Percentiles rank a stretch among this genome's conserved stretches.
These are phyloP conservation scores for Podarcis raffonei DNA, from an alignment of 2,113 vertebrate genomes.

Conservation along the genomic window DNA sequence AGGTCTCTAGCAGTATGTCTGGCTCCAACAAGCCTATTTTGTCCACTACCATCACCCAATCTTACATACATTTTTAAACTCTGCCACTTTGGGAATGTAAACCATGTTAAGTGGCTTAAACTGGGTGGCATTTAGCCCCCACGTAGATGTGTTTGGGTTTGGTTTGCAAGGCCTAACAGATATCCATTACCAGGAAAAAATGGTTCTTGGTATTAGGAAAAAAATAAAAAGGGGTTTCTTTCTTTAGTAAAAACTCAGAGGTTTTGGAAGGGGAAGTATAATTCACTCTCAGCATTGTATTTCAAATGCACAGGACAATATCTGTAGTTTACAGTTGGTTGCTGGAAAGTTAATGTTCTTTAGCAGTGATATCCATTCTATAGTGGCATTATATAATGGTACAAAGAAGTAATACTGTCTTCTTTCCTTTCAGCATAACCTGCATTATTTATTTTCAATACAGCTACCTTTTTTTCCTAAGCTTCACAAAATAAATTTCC, in stretches of 20 bases:
- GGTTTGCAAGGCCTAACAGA: background rate
- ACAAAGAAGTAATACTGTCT: slow-evolving; percentile 24
- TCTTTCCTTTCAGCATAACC: slow-evolving; percentile 36
- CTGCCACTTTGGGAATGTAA: background rate
- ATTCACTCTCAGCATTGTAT: slow-evolving; percentile 12
- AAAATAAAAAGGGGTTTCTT: too few relatives aligned
- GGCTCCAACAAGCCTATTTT: background rate
- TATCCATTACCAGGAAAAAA: too few relatives aligned
- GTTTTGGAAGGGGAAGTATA: slow-evolving; percentile 2
- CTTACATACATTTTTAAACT: background rate
- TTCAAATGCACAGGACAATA: slow-evolving; percentile 22
- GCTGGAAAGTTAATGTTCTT: slow-evolving; percentile 50
- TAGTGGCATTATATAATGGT: background rate
- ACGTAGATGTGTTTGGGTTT: background rate
- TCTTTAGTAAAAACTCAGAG: slow-evolving; percentile 3
- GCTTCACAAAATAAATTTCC: background rate
- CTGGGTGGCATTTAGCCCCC: background rate
- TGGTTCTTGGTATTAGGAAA: too few relatives aligned
- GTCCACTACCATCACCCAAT: background rate
- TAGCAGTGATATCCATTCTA: slow-evolving; percentile 26
- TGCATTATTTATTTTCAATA: slow-evolving; percentile 48
- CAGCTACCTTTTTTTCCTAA: slow-evolving; percentile 7
- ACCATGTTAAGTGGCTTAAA: background rate
- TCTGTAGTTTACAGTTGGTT: slow-evolving; percentile 26
- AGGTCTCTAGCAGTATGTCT: too few relatives aligned